phyloP scores from a whole-genome alignment of 2,797 vertebrate genomes.

The Lateolabrax maculatus region DNA sequence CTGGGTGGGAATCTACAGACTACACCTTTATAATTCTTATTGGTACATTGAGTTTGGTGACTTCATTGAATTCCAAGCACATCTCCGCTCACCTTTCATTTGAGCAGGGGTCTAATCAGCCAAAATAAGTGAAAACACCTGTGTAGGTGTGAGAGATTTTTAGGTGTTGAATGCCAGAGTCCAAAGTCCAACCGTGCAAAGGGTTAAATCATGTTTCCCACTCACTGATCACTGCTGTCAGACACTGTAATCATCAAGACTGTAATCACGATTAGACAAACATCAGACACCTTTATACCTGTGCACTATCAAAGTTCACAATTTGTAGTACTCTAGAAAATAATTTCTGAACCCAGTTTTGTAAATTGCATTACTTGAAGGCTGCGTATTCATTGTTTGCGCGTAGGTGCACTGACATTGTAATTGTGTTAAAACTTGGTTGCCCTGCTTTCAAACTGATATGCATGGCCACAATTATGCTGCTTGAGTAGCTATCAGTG shows the following conservation, averaged over 20 bases:
- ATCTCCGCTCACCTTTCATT: neutral
- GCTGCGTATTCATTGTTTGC: neutral
- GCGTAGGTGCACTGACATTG: neutral
- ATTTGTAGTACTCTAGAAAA: neutral
- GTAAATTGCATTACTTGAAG: conserved; percentile 8
- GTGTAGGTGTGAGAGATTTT: neutral
- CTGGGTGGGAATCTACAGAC: neutral
- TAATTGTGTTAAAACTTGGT: neutral
- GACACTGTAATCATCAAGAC: conserved; percentile 4
- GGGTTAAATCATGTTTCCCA: neutral
- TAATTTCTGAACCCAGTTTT: conserved; percentile 11
- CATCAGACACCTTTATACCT: neutral
- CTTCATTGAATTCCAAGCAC: neutral
- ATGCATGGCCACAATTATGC: neutral
- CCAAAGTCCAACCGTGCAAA: neutral
- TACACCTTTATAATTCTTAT: neutral
- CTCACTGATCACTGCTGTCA: conserved; percentile 4
- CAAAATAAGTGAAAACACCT: conserved; percentile 8
- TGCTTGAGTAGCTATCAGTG: neutral
- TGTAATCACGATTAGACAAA: neutral
- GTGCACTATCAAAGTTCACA: neutral
- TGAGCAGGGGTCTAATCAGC: neutral
- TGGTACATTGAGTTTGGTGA: neutral
- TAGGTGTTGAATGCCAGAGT: neutral
- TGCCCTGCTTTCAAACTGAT: neutral